These are phyloP conservation scores for Cyaniris semiargus DNA, from an alignment of 2,888 invertebrate species.

Conservation along the genomic window DNA sequence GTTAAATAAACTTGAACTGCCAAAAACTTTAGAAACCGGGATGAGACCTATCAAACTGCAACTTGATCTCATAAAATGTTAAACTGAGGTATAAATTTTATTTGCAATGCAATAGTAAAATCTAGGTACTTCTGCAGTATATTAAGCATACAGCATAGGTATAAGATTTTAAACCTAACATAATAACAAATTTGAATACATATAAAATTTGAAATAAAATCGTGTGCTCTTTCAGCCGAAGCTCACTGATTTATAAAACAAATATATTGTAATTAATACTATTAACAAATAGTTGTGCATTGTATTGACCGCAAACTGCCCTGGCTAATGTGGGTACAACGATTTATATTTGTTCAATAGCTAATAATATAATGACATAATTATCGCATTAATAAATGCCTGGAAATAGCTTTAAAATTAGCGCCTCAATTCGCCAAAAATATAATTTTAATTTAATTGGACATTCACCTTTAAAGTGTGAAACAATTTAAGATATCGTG, in stretches of 20 bases:
- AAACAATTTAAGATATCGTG: too few species aligned
- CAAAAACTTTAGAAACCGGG: too few species aligned
- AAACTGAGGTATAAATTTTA: too few species aligned
- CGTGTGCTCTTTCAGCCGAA: not conserved
- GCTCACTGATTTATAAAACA: conserved; percentile 14
- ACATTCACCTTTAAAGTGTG: too few species aligned
- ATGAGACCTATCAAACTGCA: too few species aligned
- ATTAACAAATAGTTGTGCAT: conserved; percentile 17
- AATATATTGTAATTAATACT: conserved; percentile 20
- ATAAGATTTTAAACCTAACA: not conserved
- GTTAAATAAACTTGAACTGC: too few species aligned
- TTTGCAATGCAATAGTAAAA: too few species aligned
- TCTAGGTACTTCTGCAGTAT: too few species aligned
- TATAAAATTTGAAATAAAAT: not conserved
- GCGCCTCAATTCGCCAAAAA: not conserved
- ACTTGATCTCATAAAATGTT: too few species aligned
- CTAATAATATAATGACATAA: conserved; percentile 18
- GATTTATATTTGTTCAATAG: conserved; percentile 18
- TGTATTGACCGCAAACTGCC: conserved; percentile 4
- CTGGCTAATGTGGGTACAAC: conserved; percentile 1
- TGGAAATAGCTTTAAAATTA: not conserved
- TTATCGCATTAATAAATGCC: not conserved
- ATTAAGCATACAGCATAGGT: too few species aligned
- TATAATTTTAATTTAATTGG: not conserved
- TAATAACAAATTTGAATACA: not conserved